Conservation (phyloP, 2,113 vertebrate genomes). For the Coptodon rendalli region DNA sequence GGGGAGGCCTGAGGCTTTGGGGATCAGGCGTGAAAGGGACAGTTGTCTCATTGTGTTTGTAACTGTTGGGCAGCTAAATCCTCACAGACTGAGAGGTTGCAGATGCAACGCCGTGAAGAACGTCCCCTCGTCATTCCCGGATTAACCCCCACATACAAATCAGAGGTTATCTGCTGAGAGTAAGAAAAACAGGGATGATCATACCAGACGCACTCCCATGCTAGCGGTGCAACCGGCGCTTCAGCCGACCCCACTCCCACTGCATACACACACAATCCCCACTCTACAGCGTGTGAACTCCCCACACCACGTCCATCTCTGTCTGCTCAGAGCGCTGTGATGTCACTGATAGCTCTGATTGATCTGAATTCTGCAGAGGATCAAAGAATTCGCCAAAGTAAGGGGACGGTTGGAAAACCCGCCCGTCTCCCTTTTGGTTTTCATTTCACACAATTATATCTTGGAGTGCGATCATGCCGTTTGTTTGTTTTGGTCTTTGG, state of each 20-base stretch:
- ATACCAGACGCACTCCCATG: neutral
- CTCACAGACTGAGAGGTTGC: conserved; percentile 22
- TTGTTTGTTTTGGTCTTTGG: neutral
- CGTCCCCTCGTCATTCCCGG: conserved; percentile 10
- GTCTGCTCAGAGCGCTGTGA: neutral
- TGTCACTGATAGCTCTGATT: conserved; percentile 20
- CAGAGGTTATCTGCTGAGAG: conserved; percentile 38
- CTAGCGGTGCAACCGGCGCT: neutral
- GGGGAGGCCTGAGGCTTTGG: neutral
- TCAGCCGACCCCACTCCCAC: neutral
- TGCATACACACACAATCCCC: neutral
- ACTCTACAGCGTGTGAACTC: neutral
- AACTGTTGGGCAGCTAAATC: conserved; percentile 27
- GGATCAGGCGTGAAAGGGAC: conserved; percentile 39
- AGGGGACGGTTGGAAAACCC: neutral
- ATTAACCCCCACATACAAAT: conserved; percentile 48
- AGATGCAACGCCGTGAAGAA: conserved; percentile 21
- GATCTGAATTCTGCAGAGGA: neutral
- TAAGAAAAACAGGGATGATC: conserved; percentile 29
- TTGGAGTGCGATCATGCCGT: neutral
- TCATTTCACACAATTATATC: neutral
- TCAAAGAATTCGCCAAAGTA: neutral
- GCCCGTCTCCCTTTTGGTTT: neutral
- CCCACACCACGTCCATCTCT: conserved; percentile 27
- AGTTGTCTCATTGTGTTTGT: conserved; percentile 52